Evolutionary conservation across 2,797 vertebrate species (phyloP), one percentile per base, ranked within the genome.

Genomic region (Tapirus indicus): DNA sequence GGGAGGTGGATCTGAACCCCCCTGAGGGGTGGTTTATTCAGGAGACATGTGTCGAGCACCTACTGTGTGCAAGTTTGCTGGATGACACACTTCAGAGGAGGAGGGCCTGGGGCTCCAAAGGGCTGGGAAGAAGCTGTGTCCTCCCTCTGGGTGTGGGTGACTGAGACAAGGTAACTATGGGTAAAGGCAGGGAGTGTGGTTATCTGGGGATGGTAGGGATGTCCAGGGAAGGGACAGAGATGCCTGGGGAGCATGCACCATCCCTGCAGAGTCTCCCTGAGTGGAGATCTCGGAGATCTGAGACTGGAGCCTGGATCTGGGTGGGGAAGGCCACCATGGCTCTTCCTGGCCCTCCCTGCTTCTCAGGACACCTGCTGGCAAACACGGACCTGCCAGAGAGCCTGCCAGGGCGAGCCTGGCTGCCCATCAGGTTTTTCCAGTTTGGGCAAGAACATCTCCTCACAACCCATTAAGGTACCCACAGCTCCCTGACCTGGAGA

Each of bases 401-500:
- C 27, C 62, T 79, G 49, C 77, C 64, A n/a, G 52, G 47, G 52
- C 10, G 0, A 20, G 47, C 44, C 72, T 68, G 80, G 64, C 58
- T 58, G 88, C 49, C 75, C 21, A 1, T 78, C 96, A 49, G 72
- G 97, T 97, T 95, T 94, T 97, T 96, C 95, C 2, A 0, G 97
- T 98, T 95, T 86, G 72, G 68, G 47, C 68, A 35, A 69, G 78
- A 86, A 54, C 44, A 72, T 72, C 93, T 94, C 72, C 88, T 69
- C 25, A 58, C 35, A 58, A 56, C 25, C 62, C 23, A 20, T 41
- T 47, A 88, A 88, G 62, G 60, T 20, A 1, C 58, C 74, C 6
- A 18, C 32, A 12, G 62, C 47, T 0, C 49, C 75, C 44, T 20
- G 64, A 29, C 56, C 83, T 71, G 18, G 52, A 84, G 62, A 60